Evolutionary conservation across 2,113 vertebrate genomes (phyloP), one percentile per base, ranked within the genome.

Genomic region (Lepus timidus): DNA sequence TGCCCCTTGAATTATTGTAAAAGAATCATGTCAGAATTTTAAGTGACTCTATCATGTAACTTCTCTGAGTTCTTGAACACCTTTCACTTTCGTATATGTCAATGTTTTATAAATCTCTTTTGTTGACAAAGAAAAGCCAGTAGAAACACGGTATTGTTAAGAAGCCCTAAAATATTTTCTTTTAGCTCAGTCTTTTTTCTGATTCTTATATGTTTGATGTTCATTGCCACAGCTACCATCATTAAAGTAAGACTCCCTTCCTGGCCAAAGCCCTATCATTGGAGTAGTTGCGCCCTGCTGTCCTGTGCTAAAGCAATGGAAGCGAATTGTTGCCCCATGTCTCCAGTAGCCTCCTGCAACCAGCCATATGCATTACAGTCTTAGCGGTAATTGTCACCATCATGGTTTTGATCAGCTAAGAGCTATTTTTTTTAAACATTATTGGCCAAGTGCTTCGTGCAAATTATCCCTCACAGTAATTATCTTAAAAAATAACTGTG

Each of bases 11-110:
- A 90, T 94, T 61, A 36, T 31, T 85, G 27, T 68, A 36, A 49
- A 82, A n/a, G 51, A 68, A 67, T 52, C 39, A 39, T 52, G 52
- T 90, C 71, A 76, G 78, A 81, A 64, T 92, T 76, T 49, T 64
- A 76, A 78, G 67, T 61, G 67, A 62, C 89, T 84, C 22, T 55
- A 52, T 22, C 39, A 62, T 16, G 9, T 29, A 70, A 51, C 67
- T 73, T 11, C 22, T 49, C 23, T 85, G 29, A 25, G 22, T 65
- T 71, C 27, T 68, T 88, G 73, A 65, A 61, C 13, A n/a, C 25
- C 39, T 83, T 85, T 70, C 33, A 39, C 2, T 76, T 91, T 39
- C 22, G 39, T 70, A 9, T 1, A 2, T 74, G 65, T 70, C 82
- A 49, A 0, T 65, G 44, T 64, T 86, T 83, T 67, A 36, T 49